A percentile compares a stretch with the other conserved stretches of the same genome.
Evolutionary conservation across 2,113 vertebrate species (phyloP).

Genomic region (Condylura cristata): DNA sequence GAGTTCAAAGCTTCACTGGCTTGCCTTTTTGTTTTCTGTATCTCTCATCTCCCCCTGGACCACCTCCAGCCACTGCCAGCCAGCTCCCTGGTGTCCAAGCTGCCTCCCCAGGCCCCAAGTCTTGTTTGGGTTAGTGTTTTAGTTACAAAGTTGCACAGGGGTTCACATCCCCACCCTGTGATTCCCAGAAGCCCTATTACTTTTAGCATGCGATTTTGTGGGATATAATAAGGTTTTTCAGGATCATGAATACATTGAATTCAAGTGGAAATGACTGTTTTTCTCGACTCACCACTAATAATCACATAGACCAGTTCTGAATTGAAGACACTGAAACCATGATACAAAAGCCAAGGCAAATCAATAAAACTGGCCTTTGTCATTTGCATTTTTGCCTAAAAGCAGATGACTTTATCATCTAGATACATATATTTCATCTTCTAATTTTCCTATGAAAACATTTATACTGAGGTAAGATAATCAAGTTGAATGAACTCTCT

Average conservation of each 20-base stretch:
- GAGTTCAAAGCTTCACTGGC: neutral
- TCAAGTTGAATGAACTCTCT: neutral
- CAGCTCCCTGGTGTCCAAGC: neutral
- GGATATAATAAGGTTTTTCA: neutral
- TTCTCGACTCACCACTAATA: neutral
- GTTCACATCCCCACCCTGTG: neutral
- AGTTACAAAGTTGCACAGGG: neutral
- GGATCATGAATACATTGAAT: neutral
- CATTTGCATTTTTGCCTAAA: neutral
- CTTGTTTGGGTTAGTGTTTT: neutral
- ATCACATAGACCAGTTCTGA: neutral
- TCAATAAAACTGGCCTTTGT: neutral
- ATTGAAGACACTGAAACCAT: neutral
- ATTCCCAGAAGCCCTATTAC: neutral
- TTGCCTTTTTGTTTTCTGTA: neutral
- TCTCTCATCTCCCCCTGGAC: neutral
- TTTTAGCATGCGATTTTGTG: neutral
- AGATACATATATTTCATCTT: neutral
- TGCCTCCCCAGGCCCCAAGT: neutral
- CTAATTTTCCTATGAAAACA: conserved; percentile 1
- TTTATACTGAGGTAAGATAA: neutral
- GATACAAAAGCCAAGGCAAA: neutral
- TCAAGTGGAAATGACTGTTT: neutral
- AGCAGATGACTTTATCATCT: neutral
- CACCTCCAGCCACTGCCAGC: neutral